These are phyloP conservation scores for Schizopygopsis malacanthus DNA, from an alignment of 2,797 vertebrate species.

Conservation along the genomic window DNA sequence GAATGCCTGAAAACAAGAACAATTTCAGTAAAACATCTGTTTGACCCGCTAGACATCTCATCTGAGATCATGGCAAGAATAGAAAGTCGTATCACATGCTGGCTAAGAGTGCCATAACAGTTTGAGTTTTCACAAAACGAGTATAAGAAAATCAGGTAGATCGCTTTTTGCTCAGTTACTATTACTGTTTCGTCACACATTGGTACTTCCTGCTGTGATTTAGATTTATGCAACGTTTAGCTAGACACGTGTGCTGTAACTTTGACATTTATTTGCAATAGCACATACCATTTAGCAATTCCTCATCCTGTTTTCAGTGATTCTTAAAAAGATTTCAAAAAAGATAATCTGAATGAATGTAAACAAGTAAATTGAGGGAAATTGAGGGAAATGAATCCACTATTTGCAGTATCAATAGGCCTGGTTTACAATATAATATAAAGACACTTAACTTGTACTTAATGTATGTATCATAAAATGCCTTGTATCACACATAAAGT, in stretches of 20 bases:
- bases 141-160: not conserved
- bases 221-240: not conserved
- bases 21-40: not conserved
- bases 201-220: not conserved
- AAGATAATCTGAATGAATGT: not conserved
- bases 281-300: not conserved
- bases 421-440: not conserved
- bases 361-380: not conserved
- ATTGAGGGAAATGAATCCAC: no score
- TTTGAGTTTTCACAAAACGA: not conserved
- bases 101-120: not conserved
- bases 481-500: not conserved
- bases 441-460: not conserved
- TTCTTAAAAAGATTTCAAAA: not conserved
- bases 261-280: not conserved
- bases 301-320: not conserved
- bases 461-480: not conserved
- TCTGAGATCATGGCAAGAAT: not conserved
- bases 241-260: not conserved
- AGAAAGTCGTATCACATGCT: slow-evolving; percentile 4
- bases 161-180: not conserved
- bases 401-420: no score
- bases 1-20: not conserved
- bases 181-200: not conserved
- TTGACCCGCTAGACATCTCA: not conserved